Base-by-base conservation (phyloP, 2,113 vertebrate genomes). In the Xenopus laevis region DNA sequence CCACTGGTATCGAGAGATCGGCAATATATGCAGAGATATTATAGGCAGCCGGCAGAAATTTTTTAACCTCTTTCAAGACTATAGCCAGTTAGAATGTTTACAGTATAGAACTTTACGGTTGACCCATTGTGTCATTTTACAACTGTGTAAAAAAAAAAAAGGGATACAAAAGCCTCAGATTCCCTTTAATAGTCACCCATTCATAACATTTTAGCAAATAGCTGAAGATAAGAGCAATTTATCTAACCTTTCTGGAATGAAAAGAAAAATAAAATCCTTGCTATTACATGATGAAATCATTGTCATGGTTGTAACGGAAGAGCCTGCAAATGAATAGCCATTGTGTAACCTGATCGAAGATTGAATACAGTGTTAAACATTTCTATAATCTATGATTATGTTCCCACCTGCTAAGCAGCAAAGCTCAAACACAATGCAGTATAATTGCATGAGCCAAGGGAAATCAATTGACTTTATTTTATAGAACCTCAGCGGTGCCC, bases 321-420 rank as follows among this genome's bases (percentile, higher is more conserved):
- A 67, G 65, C 52, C 46, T 50, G 18, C n/a, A 67, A 50, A 67
- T 67, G 65, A 47, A 47, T 20, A 50, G 45, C 65, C 4, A 67
- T 67, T 67, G 45, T 50, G 65, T 18, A 23, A 67, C 63, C 16
- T n/a, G 40, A 65, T 65, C 63, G n/a, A 65, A 65, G 63, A 65
- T 17, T 65, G 17, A 44, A 46, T 46, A 45, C 7, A 18, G 30
- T 65, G 61, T 63, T 40, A 63, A 17, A 33, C 15, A 44, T 47
- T 23, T 50, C 27, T 65, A 40, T 40, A 47, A 23, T 67, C 65
- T 67, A 11, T 45, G 63, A 46, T 18, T 65, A 65, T 18, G 65
- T 50, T 67, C 8, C 20, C 10, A 4, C 63, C 63, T 65, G 63
- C 33, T 46, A 40, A 16, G 63, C 63, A 27, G 23, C 23, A 27